Base-by-base conservation (phyloP, 92 coral and sea anemone species). In the Virgularia gustaviana region DNA sequence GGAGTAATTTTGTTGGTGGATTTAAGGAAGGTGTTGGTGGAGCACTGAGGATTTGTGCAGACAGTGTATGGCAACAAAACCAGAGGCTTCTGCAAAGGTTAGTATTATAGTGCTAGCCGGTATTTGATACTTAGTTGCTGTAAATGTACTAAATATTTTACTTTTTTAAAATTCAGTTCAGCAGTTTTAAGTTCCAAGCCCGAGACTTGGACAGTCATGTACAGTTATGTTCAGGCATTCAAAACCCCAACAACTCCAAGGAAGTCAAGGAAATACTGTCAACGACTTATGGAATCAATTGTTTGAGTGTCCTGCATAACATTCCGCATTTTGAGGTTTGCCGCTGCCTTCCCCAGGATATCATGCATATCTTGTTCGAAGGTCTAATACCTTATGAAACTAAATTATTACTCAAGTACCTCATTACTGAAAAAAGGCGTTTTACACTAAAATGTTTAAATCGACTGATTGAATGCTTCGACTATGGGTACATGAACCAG, bases 301-400 rank as follows among this genome's bases (percentile, higher is more conserved):
- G 72, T 4, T 37, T 27, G 10, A 75, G 72, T 18, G 63, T 63
- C 4, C 36, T 76, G 74, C 32, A 63, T 15, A 19, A 34, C 0
- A 34, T 63, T 15, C 8, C 61, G 25, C 41, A 71, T 42, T 79
- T 79, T 71, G 72, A 59, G 57, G 83, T 79, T 1, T 79, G 83
- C 54, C 44, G 35, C 18, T 79, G 83, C 59, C 71, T 70, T 13
- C 77, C 83, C 16, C 70, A 78, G 22, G 83, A 78, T 18, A 66
- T 68, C 9, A 78, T 78, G 83, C 77, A 78, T 51, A 57, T 78
- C 29, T 67, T 78, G 0, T 66, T 78, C 68, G 83, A 78, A n/a
- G n/a, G n/a, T n/a, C n/a, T n/a, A n/a, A n/a, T n/a, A n/a, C n/a
- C n/a, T n/a, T n/a, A n/a, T n/a, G n/a, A n/a, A n/a, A n/a, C n/a